A percentile compares a stretch with the other conserved stretches of the same genome.
Conservation (phyloP, 2,113 vertebrate genomes). For the Cynopterus brachyotis region DNA sequence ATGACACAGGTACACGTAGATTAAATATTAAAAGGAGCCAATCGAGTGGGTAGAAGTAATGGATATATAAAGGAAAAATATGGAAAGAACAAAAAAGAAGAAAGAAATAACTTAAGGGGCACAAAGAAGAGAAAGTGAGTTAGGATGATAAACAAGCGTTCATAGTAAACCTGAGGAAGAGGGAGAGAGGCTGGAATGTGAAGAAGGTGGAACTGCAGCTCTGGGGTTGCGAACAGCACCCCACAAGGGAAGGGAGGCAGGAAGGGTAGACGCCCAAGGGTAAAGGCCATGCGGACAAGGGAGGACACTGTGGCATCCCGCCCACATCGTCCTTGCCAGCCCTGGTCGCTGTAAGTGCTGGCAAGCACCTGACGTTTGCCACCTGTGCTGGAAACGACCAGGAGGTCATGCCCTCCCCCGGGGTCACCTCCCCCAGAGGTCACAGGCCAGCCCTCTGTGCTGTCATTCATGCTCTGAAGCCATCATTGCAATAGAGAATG, state of each 20-base stretch:
- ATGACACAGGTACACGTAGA: not conserved
- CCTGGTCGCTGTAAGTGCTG: not conserved
- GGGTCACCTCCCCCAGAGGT: too few species aligned
- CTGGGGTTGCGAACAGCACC: not conserved
- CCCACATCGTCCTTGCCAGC: rapidly evolving
- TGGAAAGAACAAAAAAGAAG: not conserved
- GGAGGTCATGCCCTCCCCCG: not conserved
- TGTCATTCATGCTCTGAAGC: not conserved
- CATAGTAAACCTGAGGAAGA: not conserved
- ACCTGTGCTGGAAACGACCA: not conserved
- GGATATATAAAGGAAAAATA: not conserved
- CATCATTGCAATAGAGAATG: not conserved
- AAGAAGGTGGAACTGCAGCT: not conserved
- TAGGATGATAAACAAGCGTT: not conserved
- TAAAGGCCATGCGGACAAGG: too few species aligned
- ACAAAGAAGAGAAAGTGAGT: not conserved
- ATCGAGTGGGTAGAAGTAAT: not conserved
- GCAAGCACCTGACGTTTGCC: not conserved
- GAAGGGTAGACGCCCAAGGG: too few species aligned
- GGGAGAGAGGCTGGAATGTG: too few species aligned
- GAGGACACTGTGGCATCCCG: not conserved
- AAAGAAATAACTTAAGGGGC: not conserved
- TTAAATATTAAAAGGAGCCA: not conserved
- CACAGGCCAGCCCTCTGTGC: not conserved
- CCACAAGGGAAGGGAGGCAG: not conserved